Conservation (phyloP, 2,888 invertebrate species). For the Panorpa germanica region DNA sequence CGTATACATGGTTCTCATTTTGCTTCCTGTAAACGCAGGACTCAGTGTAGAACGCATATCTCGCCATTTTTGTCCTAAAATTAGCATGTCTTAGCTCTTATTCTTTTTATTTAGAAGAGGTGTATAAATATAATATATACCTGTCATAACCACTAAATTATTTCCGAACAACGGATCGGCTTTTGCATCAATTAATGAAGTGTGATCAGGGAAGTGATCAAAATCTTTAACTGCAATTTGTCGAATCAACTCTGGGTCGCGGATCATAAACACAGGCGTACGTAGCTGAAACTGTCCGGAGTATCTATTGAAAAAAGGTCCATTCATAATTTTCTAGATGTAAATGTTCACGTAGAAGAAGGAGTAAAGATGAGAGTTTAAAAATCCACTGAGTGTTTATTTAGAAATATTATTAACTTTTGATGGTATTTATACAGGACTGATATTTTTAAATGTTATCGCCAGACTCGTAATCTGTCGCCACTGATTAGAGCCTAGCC, state of each 20-base stretch:
- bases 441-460: too few species aligned
- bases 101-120: too few species aligned
- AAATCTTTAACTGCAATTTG: conserved; percentile 21
- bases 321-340: too few species aligned
- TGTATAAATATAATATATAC: too few species aligned
- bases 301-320: conserved; percentile 20
- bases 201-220: conserved; percentile 23
- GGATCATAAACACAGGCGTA: conserved; percentile 16
- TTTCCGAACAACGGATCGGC: conserved; percentile 25
- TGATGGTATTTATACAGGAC: too few species aligned
- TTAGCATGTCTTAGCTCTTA: neutral
- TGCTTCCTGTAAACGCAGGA: conserved; percentile 31
- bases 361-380: too few species aligned
- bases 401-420: too few species aligned
- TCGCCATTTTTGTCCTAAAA: conserved; percentile 16
- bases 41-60: conserved; percentile 25
- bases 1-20: conserved; percentile 27
- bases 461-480: too few species aligned
- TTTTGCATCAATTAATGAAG: conserved; percentile 21
- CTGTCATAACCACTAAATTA: conserved; percentile 17
- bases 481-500: too few species aligned
- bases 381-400: too few species aligned
- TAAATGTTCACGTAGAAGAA: neutral
- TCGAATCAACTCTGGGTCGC: conserved; percentile 21
- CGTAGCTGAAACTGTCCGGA: conserved; percentile 19